phyloP scores from a whole-genome alignment of 2,113 vertebrate genomes.

The Hippocampus abdominalis region DNA sequence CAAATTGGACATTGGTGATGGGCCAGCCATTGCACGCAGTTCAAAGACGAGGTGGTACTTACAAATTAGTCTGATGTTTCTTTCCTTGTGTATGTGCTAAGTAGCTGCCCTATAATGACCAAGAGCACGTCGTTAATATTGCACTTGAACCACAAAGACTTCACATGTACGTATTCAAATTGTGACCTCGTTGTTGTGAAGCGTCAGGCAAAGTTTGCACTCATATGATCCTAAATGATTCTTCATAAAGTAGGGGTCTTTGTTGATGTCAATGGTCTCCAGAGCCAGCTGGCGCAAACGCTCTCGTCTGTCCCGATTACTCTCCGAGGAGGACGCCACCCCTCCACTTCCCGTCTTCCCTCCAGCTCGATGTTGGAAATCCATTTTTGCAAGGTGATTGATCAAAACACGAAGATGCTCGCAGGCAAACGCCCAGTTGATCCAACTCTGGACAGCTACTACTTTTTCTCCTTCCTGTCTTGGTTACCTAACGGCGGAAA shows the following conservation, averaged over 20 bases:
- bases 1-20: not conserved
- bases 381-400: slow-evolving; percentile 74
- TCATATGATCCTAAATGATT: slow-evolving; percentile 97
- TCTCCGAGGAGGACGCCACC: slow-evolving; percentile 92
- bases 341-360: slow-evolving; percentile 96
- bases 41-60: slow-evolving; percentile 58
- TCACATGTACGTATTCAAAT: not conserved
- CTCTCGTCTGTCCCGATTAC: slow-evolving; percentile 90
- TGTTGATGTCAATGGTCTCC: slow-evolving; percentile 98
- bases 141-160: not conserved
- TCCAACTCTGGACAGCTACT: slow-evolving; percentile 4
- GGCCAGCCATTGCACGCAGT: not conserved
- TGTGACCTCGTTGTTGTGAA: slow-evolving; percentile 96
- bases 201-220: slow-evolving; percentile 94
- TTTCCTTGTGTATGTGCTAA: slow-evolving; percentile 97
- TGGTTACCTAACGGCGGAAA: slow-evolving; percentile 3
- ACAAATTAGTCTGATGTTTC: slow-evolving; percentile 98
- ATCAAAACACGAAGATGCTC: slow-evolving; percentile 18
- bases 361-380: slow-evolving; percentile 95
- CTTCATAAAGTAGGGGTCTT: slow-evolving; percentile 99
- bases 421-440: not conserved
- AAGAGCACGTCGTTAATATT: slow-evolving; percentile 8
- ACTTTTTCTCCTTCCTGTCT: not conserved
- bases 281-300: slow-evolving; percentile 89
- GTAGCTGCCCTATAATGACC: slow-evolving; percentile 85